Base-by-base conservation (phyloP, 2,888 invertebrate species). In the Incurvaria masculella region DNA sequence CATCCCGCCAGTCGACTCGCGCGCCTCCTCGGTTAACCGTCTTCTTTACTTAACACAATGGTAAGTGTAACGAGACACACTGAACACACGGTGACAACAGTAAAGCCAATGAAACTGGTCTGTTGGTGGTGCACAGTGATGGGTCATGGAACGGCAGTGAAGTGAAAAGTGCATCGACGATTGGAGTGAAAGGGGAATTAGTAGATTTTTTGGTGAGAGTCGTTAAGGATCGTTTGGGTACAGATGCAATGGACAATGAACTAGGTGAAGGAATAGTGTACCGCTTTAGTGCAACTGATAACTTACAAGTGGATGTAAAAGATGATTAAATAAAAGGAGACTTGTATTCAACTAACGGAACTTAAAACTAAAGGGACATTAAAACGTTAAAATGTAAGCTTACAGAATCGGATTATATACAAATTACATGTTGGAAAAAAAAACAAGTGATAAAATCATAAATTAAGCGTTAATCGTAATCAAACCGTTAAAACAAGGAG, bases 1-100 rank as follows among this genome's bases (percentile, higher is more conserved):
- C 75, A 73, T 69, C 70, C 71, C 72, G 70, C 62, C 69, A 68
- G 67, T 67, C 64, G 72, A 74, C 76, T 78, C 75, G 66, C 43
- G 21, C 39, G 44, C 39, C 72, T 74, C 71, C 70, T 70, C 70
- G 73, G 68, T 73, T 72, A 66, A 20, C 48, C 33, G 45, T 67
- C 66, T 66, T 66, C 70, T 68, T 67, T 61, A 69, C 61, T 70
- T 63, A 72, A 62, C 67, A 74, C 65, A 74, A 78, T 76, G 78
- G 76, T 76, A 71, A 78, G 76, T 74, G 58, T 45, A 27, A 17
- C 16, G 14, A 8, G 3, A 41, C 41, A 41, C 41, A 20, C 11
- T 14, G 11, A 21, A 10, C 18, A 41, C 11, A 17, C 4, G 11
- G 18, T 21, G 41, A 41, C 41, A 14, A 14, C 27, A 41, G 18